Conservation (phyloP, 2,113 vertebrate genomes). For the Hippolais icterina region DNA sequence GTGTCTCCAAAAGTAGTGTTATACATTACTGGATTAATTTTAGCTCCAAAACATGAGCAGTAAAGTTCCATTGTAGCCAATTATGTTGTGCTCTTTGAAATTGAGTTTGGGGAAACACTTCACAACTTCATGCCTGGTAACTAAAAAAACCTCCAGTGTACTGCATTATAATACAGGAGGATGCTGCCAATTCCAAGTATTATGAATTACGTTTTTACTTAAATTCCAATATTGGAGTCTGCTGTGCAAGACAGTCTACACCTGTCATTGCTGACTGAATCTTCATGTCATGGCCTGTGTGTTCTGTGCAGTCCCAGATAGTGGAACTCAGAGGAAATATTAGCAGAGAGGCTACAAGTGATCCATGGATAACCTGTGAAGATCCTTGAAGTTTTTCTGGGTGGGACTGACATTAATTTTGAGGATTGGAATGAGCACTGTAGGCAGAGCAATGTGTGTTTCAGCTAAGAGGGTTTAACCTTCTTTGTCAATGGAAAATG, state of each 20-base stretch:
- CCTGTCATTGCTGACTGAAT: not conserved
- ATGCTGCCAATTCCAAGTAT: not conserved
- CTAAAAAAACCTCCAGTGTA: not conserved
- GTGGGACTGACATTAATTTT: not conserved
- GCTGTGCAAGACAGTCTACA: not conserved
- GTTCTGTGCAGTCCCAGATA: not conserved
- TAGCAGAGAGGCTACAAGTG: not conserved
- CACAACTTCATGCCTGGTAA: fast-evolving
- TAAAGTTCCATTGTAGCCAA: not conserved
- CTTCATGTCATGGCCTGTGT: fast-evolving
- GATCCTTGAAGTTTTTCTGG: not conserved
- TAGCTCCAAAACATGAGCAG: not conserved
- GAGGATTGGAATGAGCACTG: not conserved
- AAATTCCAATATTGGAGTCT: not conserved
- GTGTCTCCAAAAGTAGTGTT: not conserved
- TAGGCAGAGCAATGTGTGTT: not conserved
- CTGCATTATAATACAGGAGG: not conserved
- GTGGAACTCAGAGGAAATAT: not conserved
- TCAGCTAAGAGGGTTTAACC: not conserved
- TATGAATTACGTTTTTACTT: not conserved
- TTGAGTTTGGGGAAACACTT: not conserved
- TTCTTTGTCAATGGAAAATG: not conserved
- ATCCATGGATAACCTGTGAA: not conserved
- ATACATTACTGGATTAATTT: not conserved
- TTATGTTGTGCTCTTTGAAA: not conserved